phyloP scores from a whole-genome alignment of 2,888 invertebrate genomes.

The Apamea monoglypha region DNA sequence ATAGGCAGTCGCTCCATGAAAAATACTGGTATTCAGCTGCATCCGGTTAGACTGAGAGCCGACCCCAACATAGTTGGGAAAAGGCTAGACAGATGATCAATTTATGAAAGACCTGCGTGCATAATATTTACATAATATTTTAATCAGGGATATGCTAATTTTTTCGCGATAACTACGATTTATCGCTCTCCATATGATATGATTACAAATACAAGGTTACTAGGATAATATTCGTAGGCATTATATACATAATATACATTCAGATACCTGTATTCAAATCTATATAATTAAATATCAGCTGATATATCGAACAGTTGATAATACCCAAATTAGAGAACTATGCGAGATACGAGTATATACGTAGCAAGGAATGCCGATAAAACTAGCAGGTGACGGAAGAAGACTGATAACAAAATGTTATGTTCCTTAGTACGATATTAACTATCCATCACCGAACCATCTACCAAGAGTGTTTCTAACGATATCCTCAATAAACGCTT shows the following conservation, averaged over 20 bases:
- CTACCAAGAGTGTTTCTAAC: neutral
- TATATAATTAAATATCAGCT: neutral
- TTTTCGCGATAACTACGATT: slow-evolving; percentile 20
- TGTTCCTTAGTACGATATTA: neutral
- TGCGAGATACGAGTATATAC: neutral
- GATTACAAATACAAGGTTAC: slow-evolving; percentile 30
- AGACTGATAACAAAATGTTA: neutral
- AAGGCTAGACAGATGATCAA: too few relatives aligned
- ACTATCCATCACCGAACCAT: neutral
- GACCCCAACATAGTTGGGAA: too few relatives aligned
- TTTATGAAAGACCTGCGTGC: neutral
- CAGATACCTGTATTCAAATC: slow-evolving; percentile 26
- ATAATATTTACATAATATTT: slow-evolving; percentile 50
- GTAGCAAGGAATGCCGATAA: neutral
- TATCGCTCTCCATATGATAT: slow-evolving; percentile 39
- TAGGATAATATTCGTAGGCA: slow-evolving; percentile 37
- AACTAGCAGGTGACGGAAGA: neutral
- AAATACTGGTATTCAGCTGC: too few relatives aligned
- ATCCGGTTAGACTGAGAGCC: too few relatives aligned
- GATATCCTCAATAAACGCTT: neutral
- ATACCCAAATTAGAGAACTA: neutral
- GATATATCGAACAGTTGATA: slow-evolving; percentile 23
- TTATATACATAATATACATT: slow-evolving; percentile 23
- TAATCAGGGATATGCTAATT: slow-evolving; percentile 43
- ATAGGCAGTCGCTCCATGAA: too few relatives aligned